Conservation (phyloP, 2,113 vertebrate genomes). For the Ondatra zibethicus region DNA sequence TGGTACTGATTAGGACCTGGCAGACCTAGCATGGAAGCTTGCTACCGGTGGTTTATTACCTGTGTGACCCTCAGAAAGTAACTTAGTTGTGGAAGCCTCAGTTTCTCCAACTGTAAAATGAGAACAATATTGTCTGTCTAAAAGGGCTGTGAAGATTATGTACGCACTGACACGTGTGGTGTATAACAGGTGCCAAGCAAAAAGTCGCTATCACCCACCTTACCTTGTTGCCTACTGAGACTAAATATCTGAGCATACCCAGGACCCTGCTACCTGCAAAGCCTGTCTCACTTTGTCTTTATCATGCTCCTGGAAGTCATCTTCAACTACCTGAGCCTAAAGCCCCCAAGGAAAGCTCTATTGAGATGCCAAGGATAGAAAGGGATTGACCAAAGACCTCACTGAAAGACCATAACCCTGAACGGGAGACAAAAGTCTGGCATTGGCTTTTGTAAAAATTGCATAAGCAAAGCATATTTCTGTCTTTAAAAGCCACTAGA, state of each 20-base stretch:
- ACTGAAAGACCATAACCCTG: neutral
- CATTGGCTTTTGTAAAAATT: neutral
- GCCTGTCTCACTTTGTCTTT: neutral
- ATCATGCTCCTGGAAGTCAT: neutral
- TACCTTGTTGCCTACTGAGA: neutral
- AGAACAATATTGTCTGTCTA: neutral
- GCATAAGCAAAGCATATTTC: neutral
- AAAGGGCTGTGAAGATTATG: neutral
- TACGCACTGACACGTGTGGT: neutral
- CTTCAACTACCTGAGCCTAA: neutral
- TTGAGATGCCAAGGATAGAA: neutral
- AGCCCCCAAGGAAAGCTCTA: neutral
- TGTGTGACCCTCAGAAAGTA: neutral
- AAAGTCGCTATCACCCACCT: neutral
- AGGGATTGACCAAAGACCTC: neutral
- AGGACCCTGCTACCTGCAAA: neutral
- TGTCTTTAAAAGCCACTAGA: conserved; percentile 33
- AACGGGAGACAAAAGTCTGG: neutral
- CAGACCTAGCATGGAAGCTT: neutral
- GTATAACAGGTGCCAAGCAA: neutral
- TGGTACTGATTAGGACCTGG: neutral
- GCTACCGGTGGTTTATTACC: neutral
- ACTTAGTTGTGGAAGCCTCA: neutral
- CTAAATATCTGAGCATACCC: neutral
- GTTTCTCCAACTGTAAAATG: conserved; percentile 2